Conservation (phyloP, 1,140 invertebrate species). For the Himalopsyche phryganea region DNA sequence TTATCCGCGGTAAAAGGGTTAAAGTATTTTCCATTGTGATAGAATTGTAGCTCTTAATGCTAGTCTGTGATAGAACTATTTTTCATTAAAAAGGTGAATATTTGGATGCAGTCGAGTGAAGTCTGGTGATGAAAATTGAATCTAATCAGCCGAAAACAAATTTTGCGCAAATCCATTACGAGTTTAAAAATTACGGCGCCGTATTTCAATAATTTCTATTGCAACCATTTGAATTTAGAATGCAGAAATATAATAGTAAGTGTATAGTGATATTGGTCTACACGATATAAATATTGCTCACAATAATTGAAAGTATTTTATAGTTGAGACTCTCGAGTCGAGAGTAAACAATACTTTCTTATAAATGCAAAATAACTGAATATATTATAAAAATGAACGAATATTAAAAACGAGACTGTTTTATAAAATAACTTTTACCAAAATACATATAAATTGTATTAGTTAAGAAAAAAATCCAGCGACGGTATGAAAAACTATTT, state of each 20-base stretch:
- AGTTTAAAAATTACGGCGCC: conserved; percentile 2
- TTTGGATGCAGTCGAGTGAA: conserved; percentile 10
- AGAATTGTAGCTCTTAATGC: not conserved
- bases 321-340: too few relatives aligned
- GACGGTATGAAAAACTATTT: too few relatives aligned
- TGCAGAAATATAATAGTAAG: not conserved
- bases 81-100: not conserved
- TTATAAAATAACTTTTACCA: too few relatives aligned
- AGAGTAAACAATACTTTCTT: too few relatives aligned
- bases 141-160: conserved; percentile 22
- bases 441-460: too few relatives aligned
- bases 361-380: too few relatives aligned
- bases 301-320: too few relatives aligned
- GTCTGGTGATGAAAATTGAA: conserved; percentile 14
- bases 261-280: not conserved
- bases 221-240: conserved; percentile 11
- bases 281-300: too few relatives aligned
- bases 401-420: too few relatives aligned
- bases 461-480: too few relatives aligned
- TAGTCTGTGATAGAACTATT: not conserved
- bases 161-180: conserved; percentile 10
- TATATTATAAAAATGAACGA: too few relatives aligned
- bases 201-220: conserved; percentile 14
- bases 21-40: not conserved
- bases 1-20: conserved; percentile 24